Base-by-base conservation (phyloP, 2,888 invertebrate genomes). In the Onthophagus sagittarius region DNA sequence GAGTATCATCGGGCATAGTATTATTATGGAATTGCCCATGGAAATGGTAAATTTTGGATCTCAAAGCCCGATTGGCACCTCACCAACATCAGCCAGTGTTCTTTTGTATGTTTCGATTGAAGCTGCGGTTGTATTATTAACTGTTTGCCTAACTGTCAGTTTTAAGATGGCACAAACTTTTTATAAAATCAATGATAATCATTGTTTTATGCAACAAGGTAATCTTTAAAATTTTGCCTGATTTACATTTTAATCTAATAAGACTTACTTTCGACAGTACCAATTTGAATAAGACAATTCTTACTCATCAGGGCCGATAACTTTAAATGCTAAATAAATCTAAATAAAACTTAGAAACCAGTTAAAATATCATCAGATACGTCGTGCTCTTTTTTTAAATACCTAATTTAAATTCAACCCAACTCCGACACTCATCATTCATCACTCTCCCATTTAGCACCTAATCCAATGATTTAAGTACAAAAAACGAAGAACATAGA, bases 151-250 rank as follows among this genome's bases (percentile, higher is more conserved):
- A 14, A 70, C 53, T 11, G 64, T 73, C 13, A 63, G 63, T 13
- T 70, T 64, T 31, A 15, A 33, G 6, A 11, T 15, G 5, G 15
- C 70, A 11, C 70, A 73, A 15, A 15, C 63, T 5, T 0, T 39
- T 23, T 73, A 73, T 39, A 70, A 70, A 63, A 65, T 73, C n/a
- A 2, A 63, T 5, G 73, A 73, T 39, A 15, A 13, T 15, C 62
- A 70, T 15, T 73, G 73, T 31, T 62, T 73, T 23, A 15, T 14
- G 23, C 63, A 70, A 70, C 53, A 63, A 15, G 73, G 73, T 73
- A 70, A 7, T 13, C 15, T 63, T 23, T 64, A 0, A 53, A 15
- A 33, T 63, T 71, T 23, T n/a, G 13, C 13, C 13, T 13, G n/a
- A 62, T 71, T 33, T 32, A 63, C 32, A 15, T 13, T n/a, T 63